Conservation (phyloP, 2,888 invertebrate genomes). For the Chrysolina americana region DNA sequence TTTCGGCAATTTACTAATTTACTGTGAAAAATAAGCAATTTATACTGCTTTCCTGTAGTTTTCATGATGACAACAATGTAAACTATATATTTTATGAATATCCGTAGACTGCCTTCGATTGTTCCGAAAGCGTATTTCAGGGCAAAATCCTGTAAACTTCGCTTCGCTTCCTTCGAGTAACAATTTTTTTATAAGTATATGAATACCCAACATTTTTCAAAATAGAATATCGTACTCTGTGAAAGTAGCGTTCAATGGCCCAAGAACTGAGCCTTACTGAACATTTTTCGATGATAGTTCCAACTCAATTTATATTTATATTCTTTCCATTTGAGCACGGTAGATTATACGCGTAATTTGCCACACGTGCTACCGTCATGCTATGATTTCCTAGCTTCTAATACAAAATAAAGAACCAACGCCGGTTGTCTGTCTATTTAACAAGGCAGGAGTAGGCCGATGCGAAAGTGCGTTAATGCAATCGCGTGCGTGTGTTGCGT, state of each 20-base stretch:
- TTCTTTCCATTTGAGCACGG: conserved; percentile 2
- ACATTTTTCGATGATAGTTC: background rate
- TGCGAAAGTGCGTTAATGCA: conserved; percentile 37
- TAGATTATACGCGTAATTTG: conserved; percentile 13
- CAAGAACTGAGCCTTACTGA: background rate
- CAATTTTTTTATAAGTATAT: too few relatives aligned
- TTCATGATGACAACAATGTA: too few relatives aligned
- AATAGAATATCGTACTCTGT: background rate
- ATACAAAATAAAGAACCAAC: background rate
- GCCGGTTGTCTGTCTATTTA: background rate
- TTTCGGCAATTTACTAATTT: too few relatives aligned
- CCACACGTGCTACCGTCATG: conserved; percentile 13
- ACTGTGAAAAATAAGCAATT: too few relatives aligned
- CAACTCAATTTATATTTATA: background rate
- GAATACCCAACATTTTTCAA: too few relatives aligned
- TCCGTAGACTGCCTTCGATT: too few relatives aligned
- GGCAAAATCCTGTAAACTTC: too few relatives aligned
- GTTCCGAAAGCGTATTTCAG: too few relatives aligned
- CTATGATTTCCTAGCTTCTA: conserved; percentile 16
- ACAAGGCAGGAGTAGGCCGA: conserved; percentile 19
- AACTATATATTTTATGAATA: too few relatives aligned
- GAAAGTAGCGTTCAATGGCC: background rate
- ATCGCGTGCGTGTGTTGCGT: conserved; percentile 44
- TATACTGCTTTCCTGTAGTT: too few relatives aligned
- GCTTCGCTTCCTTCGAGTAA: too few relatives aligned